These are phyloP conservation scores for Tetramorium bicarinatum DNA, from an alignment of 2,888 invertebrate genomes.

Conservation along the genomic window DNA sequence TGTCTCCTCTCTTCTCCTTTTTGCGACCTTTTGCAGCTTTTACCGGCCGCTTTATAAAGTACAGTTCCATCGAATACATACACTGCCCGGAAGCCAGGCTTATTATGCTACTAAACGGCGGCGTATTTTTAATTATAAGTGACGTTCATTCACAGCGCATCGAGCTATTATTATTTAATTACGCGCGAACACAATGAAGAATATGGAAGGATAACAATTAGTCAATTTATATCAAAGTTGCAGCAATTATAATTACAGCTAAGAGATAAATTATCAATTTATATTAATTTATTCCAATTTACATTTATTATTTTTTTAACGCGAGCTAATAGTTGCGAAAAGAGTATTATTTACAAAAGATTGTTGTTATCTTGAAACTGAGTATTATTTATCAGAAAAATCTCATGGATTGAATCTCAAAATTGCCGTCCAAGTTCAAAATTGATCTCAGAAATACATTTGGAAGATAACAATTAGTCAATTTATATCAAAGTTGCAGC, in stretches of 20 bases:
- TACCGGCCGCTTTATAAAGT: conserved; percentile 57
- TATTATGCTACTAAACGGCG: conserved; percentile 57
- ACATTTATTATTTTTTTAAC: background rate
- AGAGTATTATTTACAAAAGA: background rate
- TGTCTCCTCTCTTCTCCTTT: conserved; percentile 39
- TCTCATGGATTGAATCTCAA: background rate
- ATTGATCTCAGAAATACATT: background rate
- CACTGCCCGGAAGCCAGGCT: conserved; percentile 44
- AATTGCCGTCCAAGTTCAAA: background rate
- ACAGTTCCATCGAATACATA: conserved; percentile 58
- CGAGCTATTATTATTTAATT: conserved; percentile 33
- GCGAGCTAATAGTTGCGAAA: background rate
- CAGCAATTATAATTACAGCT: background rate
- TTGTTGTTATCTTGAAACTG: background rate
- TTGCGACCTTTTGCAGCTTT: conserved; percentile 56
- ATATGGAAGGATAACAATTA: background rate
- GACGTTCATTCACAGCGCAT: conserved; percentile 23
- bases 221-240: background rate
- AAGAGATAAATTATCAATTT: conserved; percentile 9
- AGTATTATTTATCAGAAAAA: background rate
- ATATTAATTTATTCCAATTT: background rate
- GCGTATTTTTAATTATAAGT: conserved; percentile 67
- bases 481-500: background rate
- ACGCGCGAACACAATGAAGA: background rate
- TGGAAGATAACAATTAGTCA: background rate